Evolutionary conservation across 1,140 invertebrate species (phyloP).

Genomic region (Camponotus floridanus): DNA sequence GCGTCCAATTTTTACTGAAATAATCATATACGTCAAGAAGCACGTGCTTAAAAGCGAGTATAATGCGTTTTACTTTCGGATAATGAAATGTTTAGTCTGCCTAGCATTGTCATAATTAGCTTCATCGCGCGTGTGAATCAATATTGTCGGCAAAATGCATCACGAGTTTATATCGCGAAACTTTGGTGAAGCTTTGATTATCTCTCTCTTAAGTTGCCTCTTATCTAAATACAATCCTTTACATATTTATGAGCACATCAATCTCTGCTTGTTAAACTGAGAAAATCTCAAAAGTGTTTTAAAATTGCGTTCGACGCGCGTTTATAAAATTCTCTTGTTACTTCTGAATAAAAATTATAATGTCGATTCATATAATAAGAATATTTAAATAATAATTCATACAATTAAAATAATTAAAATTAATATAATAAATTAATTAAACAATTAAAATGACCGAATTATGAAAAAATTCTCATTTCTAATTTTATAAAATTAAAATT

Average conservation of each 20-base stretch:
- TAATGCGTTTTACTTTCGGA: neutral
- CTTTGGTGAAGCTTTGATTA: conserved; percentile 33
- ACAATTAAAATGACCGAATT: no score
- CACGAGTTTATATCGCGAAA: conserved; percentile 9
- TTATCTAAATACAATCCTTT: neutral
- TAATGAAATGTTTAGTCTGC: neutral
- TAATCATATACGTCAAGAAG: neutral
- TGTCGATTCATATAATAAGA: no score
- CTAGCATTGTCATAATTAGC: conserved; percentile 22
- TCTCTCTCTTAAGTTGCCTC: neutral
- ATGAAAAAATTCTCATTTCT: no score
- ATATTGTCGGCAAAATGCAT: conserved; percentile 12
- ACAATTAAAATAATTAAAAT: no score
- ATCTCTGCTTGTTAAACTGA: neutral
- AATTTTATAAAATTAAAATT: no score
- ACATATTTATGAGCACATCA: conserved; percentile 4
- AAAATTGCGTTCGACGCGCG: neutral
- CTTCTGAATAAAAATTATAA: no score
- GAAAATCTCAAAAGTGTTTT: neutral
- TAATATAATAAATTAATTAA: no score
- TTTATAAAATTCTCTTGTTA: neutral
- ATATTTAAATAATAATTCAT: no score
- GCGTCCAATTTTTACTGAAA: neutral
- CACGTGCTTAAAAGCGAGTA: neutral
- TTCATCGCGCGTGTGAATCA: conserved; percentile 1